Percentiles rank a stretch among this genome's conserved stretches.
These are phyloP conservation scores for Thamnophis elegans DNA, from an alignment of 2,797 vertebrate species.

Conservation along the genomic window DNA sequence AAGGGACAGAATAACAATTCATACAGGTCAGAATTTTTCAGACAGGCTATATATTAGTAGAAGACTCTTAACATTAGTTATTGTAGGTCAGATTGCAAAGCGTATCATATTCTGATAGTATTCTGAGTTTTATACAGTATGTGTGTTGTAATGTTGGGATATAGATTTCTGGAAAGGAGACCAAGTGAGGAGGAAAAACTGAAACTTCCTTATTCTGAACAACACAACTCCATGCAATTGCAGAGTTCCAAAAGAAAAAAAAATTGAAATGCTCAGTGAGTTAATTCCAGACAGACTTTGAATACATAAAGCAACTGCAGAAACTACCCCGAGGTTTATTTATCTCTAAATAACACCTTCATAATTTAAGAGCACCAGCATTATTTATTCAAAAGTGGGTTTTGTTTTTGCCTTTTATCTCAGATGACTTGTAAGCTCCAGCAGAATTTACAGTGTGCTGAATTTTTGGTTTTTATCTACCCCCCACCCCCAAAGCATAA, in stretches of 20 bases:
- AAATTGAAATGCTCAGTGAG: neutral
- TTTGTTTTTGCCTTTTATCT: neutral
- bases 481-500: neutral
- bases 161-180: neutral
- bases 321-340: neutral
- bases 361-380: neutral
- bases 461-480: neutral
- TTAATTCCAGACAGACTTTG: neutral
- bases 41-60: neutral
- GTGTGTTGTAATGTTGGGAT: neutral
- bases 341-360: neutral
- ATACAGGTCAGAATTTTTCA: neutral
- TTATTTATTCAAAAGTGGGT: neutral
- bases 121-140: neutral
- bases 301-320: neutral
- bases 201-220: neutral
- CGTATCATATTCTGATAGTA: neutral
- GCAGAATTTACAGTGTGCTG: neutral
- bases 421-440: neutral
- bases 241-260: neutral
- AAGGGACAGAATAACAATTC: neutral
- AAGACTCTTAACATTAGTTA: accelerated
- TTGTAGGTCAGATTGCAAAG: neutral
- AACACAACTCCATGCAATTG: neutral
- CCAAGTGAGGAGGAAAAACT: neutral